Base-by-base conservation (phyloP, 2,888 invertebrate species). In the Coronaproctus castanopsis region DNA sequence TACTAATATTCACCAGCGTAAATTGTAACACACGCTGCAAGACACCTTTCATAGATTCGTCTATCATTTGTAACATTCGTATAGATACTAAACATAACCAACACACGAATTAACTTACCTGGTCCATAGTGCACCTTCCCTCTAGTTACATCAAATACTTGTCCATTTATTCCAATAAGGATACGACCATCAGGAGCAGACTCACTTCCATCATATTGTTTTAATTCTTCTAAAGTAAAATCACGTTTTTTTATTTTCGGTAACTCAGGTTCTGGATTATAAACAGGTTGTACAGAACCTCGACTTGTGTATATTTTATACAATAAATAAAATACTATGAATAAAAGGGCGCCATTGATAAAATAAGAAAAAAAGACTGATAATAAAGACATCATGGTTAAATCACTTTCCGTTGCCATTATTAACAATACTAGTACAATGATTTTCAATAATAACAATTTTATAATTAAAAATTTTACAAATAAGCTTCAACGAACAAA, bases 111-210 rank as follows among this genome's bases (percentile, higher is more conserved):
- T n/a, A n/a, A n/a, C n/a, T 71, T 76, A 92, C 95, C 92, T 74
- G 93, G 92, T 21, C 95, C 95, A 74, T 96, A 96, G 73, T 91
- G 92, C 64, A 82, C 78, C 69, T 84, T 86, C 62, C 91, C 92
- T 70, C 80, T 82, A 52, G 95, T 93, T 65, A 85, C 92, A 75
- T 97, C 96, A 74, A 90, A 97, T 57, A 97, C 86, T 75, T 82
- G 90, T 23, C 93, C 91, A 72, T 95, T 93, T 57, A 96, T 88
- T 8, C 90, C 95, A 52, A 97, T 81, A 64, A 95, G 76, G 62
- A 96, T 84, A 65, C 95, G 76, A 23, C 90, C 91, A 69, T 93
- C 92, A 14, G 36, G 36, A 5, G 36, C 36, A 24, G 82, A 76
- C 68, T 84, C 86, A 59, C 75, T 85, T 3, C 96, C 96, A 71